Percentiles rank a stretch among this genome's conserved stretches.
Evolutionary conservation across 2,797 vertebrate genomes (phyloP).

Genomic region (Thaleichthys pacificus): DNA sequence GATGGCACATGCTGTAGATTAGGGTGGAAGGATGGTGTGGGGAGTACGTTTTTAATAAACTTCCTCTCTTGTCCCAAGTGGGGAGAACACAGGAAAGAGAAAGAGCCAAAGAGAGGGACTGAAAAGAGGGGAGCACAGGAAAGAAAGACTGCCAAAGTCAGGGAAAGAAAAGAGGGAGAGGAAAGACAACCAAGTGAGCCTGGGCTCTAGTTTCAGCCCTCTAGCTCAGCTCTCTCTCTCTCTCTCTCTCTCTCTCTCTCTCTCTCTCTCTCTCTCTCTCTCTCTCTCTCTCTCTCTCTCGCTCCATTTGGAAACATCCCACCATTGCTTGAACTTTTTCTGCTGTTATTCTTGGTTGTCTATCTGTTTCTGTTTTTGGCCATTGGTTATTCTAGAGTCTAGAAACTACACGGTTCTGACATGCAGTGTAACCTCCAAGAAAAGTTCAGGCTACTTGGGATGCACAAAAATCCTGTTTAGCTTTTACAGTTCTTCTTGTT

Average conservation of each 20-base stretch:
- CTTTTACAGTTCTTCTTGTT: neutral
- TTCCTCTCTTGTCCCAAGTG: constrained; percentile 87
- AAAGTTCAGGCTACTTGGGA: neutral
- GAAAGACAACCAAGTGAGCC: constrained; percentile 69
- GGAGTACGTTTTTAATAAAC: constrained; percentile 69
- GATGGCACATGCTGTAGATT: constrained; percentile 93
- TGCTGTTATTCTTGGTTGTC: constrained; percentile 51
- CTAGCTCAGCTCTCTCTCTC: constrained; percentile 48
- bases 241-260: constrained; percentile 21
- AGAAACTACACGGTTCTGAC: too few species aligned
- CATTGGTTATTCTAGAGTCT: constrained; percentile 28
- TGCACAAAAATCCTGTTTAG: neutral
- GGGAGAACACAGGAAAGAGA: constrained; percentile 82
- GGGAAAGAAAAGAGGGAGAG: constrained; percentile 65
- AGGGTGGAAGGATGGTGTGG: constrained; percentile 79
- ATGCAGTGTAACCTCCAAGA: neutral
- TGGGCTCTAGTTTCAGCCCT: constrained; percentile 68
- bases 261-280: constrained; percentile 11
- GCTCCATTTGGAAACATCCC: constrained; percentile 21
- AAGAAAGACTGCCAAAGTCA: constrained; percentile 66
- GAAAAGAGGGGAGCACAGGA: constrained; percentile 76
- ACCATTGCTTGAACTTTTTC: constrained; percentile 40
- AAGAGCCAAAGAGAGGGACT: constrained; percentile 64
- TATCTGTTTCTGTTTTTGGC: constrained; percentile 43
- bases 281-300: constrained; percentile 22